Percentiles rank a stretch among this genome's conserved stretches.
These are phyloP conservation scores for Stictonetta naevosa DNA, from an alignment of 2,113 vertebrate species.

Conservation along the genomic window DNA sequence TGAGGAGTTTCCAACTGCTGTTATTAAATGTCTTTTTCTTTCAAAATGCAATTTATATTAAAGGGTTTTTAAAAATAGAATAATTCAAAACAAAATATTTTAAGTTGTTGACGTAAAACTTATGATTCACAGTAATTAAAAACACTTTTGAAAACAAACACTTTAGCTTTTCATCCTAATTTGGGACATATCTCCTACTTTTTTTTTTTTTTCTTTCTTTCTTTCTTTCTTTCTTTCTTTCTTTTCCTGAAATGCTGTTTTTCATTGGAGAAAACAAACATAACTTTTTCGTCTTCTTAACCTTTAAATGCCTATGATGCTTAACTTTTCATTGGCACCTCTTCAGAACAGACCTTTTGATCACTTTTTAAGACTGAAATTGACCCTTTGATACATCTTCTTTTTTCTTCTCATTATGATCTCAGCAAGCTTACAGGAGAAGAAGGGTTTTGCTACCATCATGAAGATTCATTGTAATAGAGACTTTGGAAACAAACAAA, in stretches of 20 bases:
- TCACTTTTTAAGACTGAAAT: neutral
- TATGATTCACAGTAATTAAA: slow-evolving; percentile 53
- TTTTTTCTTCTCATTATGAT: neutral
- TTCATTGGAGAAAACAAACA: neutral
- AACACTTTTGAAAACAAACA: slow-evolving; percentile 46
- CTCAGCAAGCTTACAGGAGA: neutral
- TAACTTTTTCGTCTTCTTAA: neutral
- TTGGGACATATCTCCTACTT: neutral
- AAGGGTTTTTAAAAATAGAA: slow-evolving; percentile 38
- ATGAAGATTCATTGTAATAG: neutral
- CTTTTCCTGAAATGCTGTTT: neutral
- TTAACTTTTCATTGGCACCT: neutral
- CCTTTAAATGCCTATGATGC: neutral
- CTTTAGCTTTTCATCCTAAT: slow-evolving; percentile 20
- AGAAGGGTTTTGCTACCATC: neutral
- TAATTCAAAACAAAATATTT: slow-evolving; percentile 51
- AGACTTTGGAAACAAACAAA: neutral
- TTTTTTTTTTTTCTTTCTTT: neutral
- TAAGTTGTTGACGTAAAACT: slow-evolving; percentile 52
- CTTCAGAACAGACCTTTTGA: neutral
- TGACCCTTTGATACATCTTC: neutral
- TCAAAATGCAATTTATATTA: slow-evolving; percentile 22
- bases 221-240: neutral
- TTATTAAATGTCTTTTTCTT: slow-evolving; percentile 10
- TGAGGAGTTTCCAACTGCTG: slow-evolving; percentile 33